phyloP scores from a whole-genome alignment of 2,797 vertebrate species.

The Lepilemur ruficaudatus region DNA sequence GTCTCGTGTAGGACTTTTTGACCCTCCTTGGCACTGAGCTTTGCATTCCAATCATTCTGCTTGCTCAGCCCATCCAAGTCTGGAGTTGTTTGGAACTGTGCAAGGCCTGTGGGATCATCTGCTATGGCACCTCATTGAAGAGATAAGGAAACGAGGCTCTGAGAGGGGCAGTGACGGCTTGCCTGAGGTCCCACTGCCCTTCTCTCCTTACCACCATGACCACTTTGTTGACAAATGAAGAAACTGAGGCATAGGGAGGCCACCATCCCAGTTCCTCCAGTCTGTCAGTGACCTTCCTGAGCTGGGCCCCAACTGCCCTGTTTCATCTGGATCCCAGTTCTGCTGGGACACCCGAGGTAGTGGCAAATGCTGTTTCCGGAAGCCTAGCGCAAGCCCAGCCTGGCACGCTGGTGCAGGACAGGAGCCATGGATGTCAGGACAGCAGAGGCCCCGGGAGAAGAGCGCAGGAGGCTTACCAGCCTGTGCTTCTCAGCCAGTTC shows the following conservation, averaged over 20 bases:
- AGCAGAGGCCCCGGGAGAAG: not conserved
- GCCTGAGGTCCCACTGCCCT: not conserved
- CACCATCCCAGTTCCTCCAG: not conserved
- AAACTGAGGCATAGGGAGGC: not conserved
- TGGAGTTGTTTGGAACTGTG: slow-evolving; percentile 37
- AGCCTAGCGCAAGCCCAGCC: not conserved
- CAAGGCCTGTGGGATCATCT: slow-evolving; percentile 45
- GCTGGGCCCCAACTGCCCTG: not conserved
- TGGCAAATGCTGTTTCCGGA: not conserved
- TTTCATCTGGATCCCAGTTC: not conserved
- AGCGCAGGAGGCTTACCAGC: not conserved
- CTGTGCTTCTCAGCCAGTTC: not conserved
- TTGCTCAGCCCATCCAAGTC: slow-evolving; percentile 50
- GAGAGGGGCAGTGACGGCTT: not conserved
- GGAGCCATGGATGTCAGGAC: not conserved
- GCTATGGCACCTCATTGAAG: not conserved
- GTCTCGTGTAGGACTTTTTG: slow-evolving; percentile 57
- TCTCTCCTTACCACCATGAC: not conserved
- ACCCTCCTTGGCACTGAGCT: slow-evolving; percentile 45
- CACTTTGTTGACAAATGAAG: not conserved
- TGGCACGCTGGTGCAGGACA: not conserved
- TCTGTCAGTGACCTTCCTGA: not conserved
- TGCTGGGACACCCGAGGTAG: not conserved
- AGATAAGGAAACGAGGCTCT: slow-evolving; percentile 28
- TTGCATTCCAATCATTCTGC: slow-evolving; percentile 68